Percentiles rank a stretch among this genome's conserved stretches.
phyloP scores from a whole-genome alignment of 2,888 invertebrate species.

The Tholera decimalis region DNA sequence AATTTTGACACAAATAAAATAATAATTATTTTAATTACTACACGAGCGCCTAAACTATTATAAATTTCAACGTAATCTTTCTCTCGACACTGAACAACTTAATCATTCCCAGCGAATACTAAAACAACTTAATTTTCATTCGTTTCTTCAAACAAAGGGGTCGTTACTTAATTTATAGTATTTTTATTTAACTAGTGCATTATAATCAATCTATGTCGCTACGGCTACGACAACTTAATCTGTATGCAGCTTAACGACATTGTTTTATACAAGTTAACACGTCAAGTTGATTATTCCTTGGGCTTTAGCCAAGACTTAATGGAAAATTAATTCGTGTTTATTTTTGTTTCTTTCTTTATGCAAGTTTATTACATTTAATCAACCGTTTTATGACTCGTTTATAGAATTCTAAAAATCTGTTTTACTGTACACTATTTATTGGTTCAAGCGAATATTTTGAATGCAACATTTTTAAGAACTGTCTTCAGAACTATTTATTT shows the following conservation, averaged over 20 bases:
- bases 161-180: constrained; percentile 64
- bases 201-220: constrained; percentile 69
- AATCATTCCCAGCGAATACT: constrained; percentile 9
- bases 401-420: too few species aligned
- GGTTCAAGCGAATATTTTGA: too few species aligned
- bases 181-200: constrained; percentile 57
- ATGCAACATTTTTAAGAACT: too few species aligned
- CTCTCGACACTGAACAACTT: constrained; percentile 6
- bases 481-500: too few species aligned
- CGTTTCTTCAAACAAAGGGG: constrained; percentile 43
- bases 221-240: constrained; percentile 70
- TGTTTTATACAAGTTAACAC: constrained; percentile 59
- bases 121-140: constrained; percentile 31
- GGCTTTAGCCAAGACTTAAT: constrained; percentile 33
- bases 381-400: neutral
- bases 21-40: too few species aligned
- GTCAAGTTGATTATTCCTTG: constrained; percentile 65
- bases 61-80: neutral
- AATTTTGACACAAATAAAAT: too few species aligned
- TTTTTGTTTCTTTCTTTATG: neutral
- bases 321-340: constrained; percentile 34
- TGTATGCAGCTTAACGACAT: constrained; percentile 61
- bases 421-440: too few species aligned
- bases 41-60: too few species aligned
- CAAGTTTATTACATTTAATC: neutral